Evolutionary conservation across 1,140 invertebrate genomes (phyloP).

Genomic region (Bombus picipes): DNA sequence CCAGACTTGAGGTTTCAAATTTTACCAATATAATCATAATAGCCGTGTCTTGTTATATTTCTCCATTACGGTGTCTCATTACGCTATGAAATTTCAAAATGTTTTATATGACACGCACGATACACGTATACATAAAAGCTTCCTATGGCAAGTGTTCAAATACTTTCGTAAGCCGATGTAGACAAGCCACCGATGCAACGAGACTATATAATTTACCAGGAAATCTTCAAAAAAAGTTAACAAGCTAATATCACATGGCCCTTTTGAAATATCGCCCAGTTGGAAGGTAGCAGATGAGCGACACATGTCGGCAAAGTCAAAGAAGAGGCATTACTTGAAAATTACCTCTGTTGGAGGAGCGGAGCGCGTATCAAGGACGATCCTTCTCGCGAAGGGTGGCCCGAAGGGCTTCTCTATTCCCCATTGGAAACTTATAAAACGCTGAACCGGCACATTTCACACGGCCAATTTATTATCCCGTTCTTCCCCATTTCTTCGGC

Average conservation of each 20-base stretch:
- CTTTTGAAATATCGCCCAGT: neutral
- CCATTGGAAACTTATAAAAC: conserved; percentile 53
- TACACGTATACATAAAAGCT: no score
- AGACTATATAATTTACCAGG: no score
- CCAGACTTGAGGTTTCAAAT: no score
- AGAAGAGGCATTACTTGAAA: neutral
- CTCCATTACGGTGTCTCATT: no score
- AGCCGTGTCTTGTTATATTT: neutral
- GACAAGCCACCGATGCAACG: no score
- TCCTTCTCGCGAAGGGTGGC: neutral
- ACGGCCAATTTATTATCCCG: conserved; percentile 57
- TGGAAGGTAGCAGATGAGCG: neutral
- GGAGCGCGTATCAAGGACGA: neutral
- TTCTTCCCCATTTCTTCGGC: neutral
- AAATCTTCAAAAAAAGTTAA: neutral
- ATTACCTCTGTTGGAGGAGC: neutral
- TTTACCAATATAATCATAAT: neutral
- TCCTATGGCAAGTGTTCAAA: no score
- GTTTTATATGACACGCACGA: neutral
- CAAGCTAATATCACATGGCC: neutral
- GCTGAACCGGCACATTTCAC: conserved; percentile 53
- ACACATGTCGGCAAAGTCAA: neutral
- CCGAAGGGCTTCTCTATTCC: conserved; percentile 3
- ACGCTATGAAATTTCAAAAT: neutral
- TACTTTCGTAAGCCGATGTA: no score